Conservation (phyloP, 2,113 vertebrate species). For the Tetrax tetrax region DNA sequence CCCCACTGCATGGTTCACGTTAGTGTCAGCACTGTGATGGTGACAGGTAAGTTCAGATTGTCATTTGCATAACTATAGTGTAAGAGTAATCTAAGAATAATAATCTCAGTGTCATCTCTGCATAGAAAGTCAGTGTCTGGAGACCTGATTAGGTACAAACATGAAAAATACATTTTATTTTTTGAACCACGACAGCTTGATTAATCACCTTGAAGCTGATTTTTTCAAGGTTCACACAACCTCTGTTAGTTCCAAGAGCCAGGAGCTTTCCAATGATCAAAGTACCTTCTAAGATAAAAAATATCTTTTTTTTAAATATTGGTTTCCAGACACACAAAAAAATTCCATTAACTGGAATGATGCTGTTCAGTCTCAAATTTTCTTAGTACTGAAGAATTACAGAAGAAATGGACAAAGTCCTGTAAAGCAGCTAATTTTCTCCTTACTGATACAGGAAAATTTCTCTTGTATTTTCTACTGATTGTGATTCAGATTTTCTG, state of each 20-base stretch:
- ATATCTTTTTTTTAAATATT: neutral
- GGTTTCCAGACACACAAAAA: neutral
- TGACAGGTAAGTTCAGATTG: neutral
- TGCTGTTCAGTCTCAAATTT: neutral
- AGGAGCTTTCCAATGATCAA: neutral
- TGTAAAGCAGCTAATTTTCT: neutral
- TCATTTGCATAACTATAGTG: neutral
- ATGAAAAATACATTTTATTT: neutral
- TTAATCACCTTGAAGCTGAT: neutral
- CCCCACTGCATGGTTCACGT: rapidly evolving
- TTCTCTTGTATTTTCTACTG: neutral
- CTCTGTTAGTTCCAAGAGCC: neutral
- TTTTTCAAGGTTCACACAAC: neutral
- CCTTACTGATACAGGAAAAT: neutral
- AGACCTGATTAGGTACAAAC: neutral
- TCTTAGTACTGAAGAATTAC: neutral
- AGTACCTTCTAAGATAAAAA: neutral
- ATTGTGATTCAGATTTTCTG: slow-evolving; percentile 34
- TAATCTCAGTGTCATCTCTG: neutral
- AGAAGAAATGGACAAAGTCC: neutral
- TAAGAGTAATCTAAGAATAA: neutral
- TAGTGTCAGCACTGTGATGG: neutral
- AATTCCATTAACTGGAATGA: neutral
- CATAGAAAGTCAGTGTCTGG: neutral
- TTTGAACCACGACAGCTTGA: neutral